Conservation (phyloP, 1,140 invertebrate genomes). For the Diachasmimorpha longicaudata region DNA sequence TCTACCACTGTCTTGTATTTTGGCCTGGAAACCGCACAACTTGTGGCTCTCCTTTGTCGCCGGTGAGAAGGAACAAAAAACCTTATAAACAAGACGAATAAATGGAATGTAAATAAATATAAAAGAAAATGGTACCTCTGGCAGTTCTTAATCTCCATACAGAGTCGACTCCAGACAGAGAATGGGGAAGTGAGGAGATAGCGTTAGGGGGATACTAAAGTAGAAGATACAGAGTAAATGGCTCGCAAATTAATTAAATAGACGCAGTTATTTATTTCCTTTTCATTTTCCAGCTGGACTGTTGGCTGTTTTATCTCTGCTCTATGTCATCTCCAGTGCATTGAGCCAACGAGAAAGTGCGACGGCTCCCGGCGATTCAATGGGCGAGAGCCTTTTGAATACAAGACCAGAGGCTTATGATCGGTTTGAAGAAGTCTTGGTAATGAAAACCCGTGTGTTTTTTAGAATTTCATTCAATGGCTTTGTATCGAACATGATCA, state of each 20-base stretch:
- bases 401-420: conserved; percentile 47
- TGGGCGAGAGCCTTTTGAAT: conserved; percentile 48
- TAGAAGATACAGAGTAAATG: background rate
- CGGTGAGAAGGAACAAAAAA: conserved; percentile 40
- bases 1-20: conserved; percentile 54
- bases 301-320: conserved; percentile 47
- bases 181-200: too few species aligned
- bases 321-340: conserved; percentile 46
- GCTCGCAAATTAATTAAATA: background rate
- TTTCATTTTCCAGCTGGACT: conserved; percentile 45
- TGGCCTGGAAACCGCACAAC: conserved; percentile 62
- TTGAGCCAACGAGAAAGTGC: conserved; percentile 32
- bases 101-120: background rate
- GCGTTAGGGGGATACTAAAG: background rate
- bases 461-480: background rate
- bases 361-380: conserved; percentile 34
- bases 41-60: conserved; percentile 61
- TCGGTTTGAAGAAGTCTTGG: conserved; percentile 53
- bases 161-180: background rate
- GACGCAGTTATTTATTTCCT: background rate
- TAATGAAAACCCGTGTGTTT: conserved; percentile 31
- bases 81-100: background rate
- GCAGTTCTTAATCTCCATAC: conserved; percentile 20
- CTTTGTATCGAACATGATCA: background rate
- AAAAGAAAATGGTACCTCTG: background rate